A percentile compares a stretch with the other conserved stretches of the same genome.
These are phyloP conservation scores for Pseudomyrmex pallidus DNA, from an alignment of 1,140 invertebrate species.

Conservation along the genomic window DNA sequence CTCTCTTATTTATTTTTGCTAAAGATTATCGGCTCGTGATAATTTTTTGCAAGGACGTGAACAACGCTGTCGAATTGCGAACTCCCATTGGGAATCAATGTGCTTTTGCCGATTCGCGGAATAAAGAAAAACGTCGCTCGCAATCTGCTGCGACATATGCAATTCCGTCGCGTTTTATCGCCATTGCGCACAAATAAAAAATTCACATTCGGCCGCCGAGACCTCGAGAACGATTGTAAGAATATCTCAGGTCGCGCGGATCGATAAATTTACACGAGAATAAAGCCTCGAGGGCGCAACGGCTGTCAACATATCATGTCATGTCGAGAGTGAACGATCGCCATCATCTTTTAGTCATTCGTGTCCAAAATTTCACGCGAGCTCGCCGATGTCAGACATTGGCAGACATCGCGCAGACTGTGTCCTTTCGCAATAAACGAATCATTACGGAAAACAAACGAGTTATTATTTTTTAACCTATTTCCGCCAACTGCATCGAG, in stretches of 20 bases:
- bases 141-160: conserved; percentile 71
- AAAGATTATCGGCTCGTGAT: conserved; percentile 51
- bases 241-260: conserved; percentile 10
- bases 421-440: conserved; percentile 86
- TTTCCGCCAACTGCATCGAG: background rate
- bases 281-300: conserved; percentile 62
- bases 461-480: conserved; percentile 40
- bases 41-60: conserved; percentile 25
- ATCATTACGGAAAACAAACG: conserved; percentile 82
- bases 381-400: conserved; percentile 80
- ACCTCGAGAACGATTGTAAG: conserved; percentile 18
- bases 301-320: conserved; percentile 81
- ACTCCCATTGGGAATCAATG: background rate
- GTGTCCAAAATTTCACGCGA: conserved; percentile 82
- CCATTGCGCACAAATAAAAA: conserved; percentile 19
- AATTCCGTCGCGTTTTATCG: conserved; percentile 75
- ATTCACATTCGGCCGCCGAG: background rate
- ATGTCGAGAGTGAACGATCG: conserved; percentile 83
- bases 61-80: background rate
- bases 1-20: conserved; percentile 75
- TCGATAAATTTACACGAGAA: conserved; percentile 18
- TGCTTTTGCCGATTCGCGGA: conserved; percentile 35
- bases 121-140: conserved; percentile 53
- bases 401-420: conserved; percentile 79
- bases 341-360: conserved; percentile 84